phyloP scores from a whole-genome alignment of 2,797 vertebrate genomes.

The Phrynocephalus forsythii region DNA sequence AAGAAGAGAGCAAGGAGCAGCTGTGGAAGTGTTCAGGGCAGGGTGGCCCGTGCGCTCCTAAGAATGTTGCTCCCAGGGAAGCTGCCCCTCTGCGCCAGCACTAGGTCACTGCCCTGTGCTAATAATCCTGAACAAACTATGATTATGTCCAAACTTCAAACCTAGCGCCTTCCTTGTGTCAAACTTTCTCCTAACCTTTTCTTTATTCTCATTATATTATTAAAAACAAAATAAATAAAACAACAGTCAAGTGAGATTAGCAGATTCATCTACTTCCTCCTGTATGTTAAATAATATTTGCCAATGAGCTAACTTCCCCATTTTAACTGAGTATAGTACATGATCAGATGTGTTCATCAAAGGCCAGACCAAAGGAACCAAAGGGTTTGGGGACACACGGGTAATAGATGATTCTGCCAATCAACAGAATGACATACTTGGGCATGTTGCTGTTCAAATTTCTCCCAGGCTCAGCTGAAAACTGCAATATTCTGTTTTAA shows the following conservation, averaged over 20 bases:
- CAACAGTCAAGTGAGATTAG: neutral
- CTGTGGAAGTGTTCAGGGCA: no score
- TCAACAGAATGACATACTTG: neutral
- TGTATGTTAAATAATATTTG: neutral
- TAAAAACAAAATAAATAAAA: neutral
- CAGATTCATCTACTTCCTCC: neutral
- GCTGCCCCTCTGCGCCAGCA: no score
- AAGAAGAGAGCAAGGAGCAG: no score
- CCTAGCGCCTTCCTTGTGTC: neutral
- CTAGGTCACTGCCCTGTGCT: no score
- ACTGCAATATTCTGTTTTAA: neutral
- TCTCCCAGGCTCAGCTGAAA: neutral
- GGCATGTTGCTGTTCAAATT: neutral
- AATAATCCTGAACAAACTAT: no score
- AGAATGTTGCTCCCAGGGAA: no score
- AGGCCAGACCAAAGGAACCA: neutral
- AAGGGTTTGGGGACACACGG: neutral
- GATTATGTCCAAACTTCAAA: neutral
- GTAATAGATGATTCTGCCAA: neutral
- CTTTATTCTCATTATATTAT: neutral
- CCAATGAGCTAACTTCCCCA: neutral
- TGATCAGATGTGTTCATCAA: neutral
- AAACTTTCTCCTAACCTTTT: neutral
- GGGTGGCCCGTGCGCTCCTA: no score
- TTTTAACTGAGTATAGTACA: neutral